Base-by-base conservation (phyloP, 2,113 vertebrate species). In the Oncorhynchus masou region DNA sequence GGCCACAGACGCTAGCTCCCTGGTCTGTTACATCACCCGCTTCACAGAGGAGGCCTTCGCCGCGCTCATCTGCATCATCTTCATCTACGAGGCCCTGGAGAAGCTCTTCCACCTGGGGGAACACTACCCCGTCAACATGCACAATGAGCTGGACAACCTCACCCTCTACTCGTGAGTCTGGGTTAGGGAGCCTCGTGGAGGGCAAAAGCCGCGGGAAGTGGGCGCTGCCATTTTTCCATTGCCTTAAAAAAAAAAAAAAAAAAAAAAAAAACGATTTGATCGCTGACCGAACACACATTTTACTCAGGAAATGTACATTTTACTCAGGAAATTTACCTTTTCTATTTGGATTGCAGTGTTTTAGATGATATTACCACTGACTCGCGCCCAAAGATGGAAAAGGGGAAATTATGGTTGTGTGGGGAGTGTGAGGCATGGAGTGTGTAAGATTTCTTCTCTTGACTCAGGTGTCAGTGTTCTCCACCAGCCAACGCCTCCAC, bases 11-110 rank as follows among this genome's bases (percentile, higher is more conserved):
- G 96, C 97, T 1, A 98, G 97, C 92, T 96, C 96, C 72, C 92
- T 98, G 5, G 97, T 98, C 77, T 97, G 97, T 90, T 98, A 98
- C 72, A 97, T 98, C 87, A 98, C 97, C 59, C 94, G 97, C 16
- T 98, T 98, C 88, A 98, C 97, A 19, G 97, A 98, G 83, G 97
- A 98, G 81, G 96, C 97, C 74, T 98, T 98, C 59, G 97, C 97
- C 19, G 94, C 97, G 0, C 96, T 98, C 73, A 98, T 98, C 93
- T 98, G 97, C 90, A 96, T 98, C 88, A 98, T 98, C 91, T 98
- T 98, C 90, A 98, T 98, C 89, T 98, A 98, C 0, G 97, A 98
- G 88, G 96, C 97, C 49, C 84, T 98, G 74, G 97, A 98, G 93
- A 98, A 98, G 81, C 94, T 98, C 73, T 94, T 97, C 84, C 91